A percentile compares a stretch with the other conserved stretches of the same genome.
Evolutionary conservation across 2,888 invertebrate genomes (phyloP).

Genomic region (Allolobophora icterica): DNA sequence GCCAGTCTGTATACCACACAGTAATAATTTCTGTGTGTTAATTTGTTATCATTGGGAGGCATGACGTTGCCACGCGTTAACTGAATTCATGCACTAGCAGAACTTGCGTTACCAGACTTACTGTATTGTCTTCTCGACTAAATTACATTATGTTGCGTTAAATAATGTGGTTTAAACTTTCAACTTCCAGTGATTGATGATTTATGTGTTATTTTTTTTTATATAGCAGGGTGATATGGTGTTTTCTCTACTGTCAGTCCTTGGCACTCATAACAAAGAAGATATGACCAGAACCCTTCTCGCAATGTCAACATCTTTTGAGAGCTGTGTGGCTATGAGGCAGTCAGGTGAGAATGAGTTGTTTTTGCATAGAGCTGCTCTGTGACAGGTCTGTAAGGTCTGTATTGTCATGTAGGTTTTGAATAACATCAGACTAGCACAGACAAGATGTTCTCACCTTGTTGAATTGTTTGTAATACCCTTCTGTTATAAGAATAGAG

Average conservation of each 20-base stretch:
- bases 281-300: constrained; percentile 87
- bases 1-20: background rate
- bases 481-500: background rate
- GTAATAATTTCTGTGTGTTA: background rate
- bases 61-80: background rate
- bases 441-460: background rate
- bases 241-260: constrained; percentile 86
- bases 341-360: constrained; percentile 73
- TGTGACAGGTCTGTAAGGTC: background rate
- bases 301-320: constrained; percentile 84
- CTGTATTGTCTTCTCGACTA: too few relatives aligned
- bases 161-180: too few relatives aligned
- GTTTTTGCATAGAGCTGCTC: background rate
- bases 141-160: too few relatives aligned
- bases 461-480: background rate
- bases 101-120: background rate
- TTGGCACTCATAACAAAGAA: constrained; percentile 85
- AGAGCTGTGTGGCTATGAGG: constrained; percentile 89
- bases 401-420: background rate
- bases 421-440: background rate
- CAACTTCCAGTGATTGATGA: too few relatives aligned
- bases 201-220: background rate
- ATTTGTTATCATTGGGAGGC: background rate
- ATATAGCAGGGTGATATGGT: constrained; percentile 89
- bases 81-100: too few relatives aligned